Conservation (phyloP, 2,888 invertebrate genomes). For the Eupithecia tripunctaria region DNA sequence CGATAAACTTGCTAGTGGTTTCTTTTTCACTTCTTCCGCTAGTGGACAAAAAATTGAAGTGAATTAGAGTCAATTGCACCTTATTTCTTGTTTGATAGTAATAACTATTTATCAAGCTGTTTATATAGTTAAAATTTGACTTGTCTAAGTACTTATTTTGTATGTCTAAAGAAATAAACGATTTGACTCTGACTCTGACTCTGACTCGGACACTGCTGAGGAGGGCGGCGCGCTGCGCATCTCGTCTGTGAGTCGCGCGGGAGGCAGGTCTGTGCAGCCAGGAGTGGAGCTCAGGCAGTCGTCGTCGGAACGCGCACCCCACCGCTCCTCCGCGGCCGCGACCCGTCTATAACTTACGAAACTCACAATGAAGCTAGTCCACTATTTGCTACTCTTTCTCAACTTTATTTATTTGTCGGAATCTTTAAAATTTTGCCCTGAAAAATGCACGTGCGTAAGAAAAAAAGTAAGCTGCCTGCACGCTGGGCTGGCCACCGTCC, state of each 20-base stretch:
- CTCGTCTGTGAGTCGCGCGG: not conserved
- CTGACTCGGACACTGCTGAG: too few species aligned
- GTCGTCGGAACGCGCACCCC: slow-evolving; percentile 31
- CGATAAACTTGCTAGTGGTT: too few species aligned
- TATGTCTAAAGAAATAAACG: too few species aligned
- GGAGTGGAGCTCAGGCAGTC: slow-evolving; percentile 19
- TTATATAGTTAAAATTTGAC: too few species aligned
- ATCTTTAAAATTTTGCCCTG: slow-evolving; percentile 60
- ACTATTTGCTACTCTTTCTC: slow-evolving; percentile 59
- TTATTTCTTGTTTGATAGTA: too few species aligned
- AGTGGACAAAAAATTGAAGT: too few species aligned
- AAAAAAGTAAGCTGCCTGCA: slow-evolving; percentile 67
- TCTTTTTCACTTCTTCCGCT: too few species aligned
- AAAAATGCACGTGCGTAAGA: slow-evolving; percentile 66
- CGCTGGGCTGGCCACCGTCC: slow-evolving; percentile 63
- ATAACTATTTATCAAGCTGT: too few species aligned
- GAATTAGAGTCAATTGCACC: too few species aligned
- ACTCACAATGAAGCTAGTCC: slow-evolving; percentile 51
- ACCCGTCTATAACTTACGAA: slow-evolving; percentile 21
- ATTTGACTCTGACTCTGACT: too few species aligned
- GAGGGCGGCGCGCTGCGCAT: not conserved
- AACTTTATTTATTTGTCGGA: slow-evolving; percentile 49
- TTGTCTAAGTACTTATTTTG: too few species aligned
- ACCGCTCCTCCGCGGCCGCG: slow-evolving; percentile 26
- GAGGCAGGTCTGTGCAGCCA: slow-evolving; percentile 4